A percentile compares a stretch with the other conserved stretches of the same genome.
These are phyloP conservation scores for human (Homo sapiens) DNA, from an alignment of 2,113 vertebrate genomes.

Conservation along the genomic window DNA sequence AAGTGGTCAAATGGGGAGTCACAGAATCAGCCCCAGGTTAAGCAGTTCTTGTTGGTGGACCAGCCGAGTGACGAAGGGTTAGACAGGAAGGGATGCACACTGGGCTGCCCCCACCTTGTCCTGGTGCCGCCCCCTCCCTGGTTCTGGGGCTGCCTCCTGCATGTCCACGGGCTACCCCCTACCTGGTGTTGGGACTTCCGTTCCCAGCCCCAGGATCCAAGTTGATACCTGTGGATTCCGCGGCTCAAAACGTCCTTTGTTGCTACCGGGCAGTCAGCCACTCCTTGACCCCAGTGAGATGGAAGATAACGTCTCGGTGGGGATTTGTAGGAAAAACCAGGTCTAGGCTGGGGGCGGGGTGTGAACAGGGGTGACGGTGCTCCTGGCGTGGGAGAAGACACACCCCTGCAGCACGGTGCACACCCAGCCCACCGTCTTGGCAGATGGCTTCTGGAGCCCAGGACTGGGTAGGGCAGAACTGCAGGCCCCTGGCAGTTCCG, in stretches of 20 bases:
- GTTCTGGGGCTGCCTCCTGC: background rate
- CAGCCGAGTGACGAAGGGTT: background rate
- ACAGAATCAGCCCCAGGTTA: background rate
- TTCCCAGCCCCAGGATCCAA: background rate
- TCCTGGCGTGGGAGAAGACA: background rate
- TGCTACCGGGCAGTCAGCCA: background rate
- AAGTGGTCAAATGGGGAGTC: background rate
- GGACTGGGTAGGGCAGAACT: background rate
- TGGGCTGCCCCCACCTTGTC: background rate
- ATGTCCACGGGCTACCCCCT: no score
- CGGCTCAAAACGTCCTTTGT: background rate
- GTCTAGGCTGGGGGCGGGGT: background rate
- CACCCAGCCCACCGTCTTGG: background rate
- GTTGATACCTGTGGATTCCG: no score
- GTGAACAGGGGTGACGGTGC: background rate
- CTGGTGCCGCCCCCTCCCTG: background rate
- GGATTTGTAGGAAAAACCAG: background rate
- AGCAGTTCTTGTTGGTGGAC: background rate
- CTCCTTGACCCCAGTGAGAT: background rate
- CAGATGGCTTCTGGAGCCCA: background rate
- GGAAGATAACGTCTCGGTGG: background rate
- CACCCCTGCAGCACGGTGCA: rapidly evolving
- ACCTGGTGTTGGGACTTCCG: background rate
- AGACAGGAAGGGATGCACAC: background rate
- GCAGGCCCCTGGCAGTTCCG: background rate